Base-by-base conservation (phyloP, 1,140 invertebrate species). In the Listronotus oregonensis region DNA sequence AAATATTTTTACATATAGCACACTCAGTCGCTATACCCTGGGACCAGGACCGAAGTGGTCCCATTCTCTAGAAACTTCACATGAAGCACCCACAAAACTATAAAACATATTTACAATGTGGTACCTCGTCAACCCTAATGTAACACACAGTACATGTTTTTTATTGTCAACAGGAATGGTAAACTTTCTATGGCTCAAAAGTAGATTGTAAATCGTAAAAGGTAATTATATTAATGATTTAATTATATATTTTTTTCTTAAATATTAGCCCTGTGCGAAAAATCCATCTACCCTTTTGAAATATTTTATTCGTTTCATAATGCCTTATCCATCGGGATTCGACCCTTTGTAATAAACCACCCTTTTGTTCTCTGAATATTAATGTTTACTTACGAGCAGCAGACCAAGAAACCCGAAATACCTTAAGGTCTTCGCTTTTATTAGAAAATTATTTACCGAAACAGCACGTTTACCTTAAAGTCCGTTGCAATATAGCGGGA, bases 401-500 rank as follows among this genome's bases (percentile, higher is more conserved):
- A 47, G 50, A 37, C 60, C 50, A 63, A 55, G 51, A 63, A 63
- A 44, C 51, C 42, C 50, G 49, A 63, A 52, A 54, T 54, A 44
- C 60, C 51, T 54, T 32, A 18, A 43, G 60, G 47, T 63, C 51
- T 63, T 63, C 34, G 50, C 40, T 63, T 63, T 63, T 63, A 63
- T 63, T 63, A 63, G 40, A 63, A 63, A 63, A 63, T 63, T 55
- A 63, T 63, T 63, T 63, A 34, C 60, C 60, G 51, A 49, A 59
- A 59, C 57, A 49, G 57, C 46, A 59, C 57, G 49, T 49, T 44
- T 34, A 37, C 31, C 10, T 44, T n/a, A 59, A 59, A 47, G 32
- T 17, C 27, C 40, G n/a, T n/a, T 37, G n/a, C 57, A 34, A 49
- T 37, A 59, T 46, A 59, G 37, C 39, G 27, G 49, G 49, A 50